Evolutionary conservation across 53 echinoderm and acorn worm genomes (phyloP), one percentile per base, ranked within the genome.

Genomic region (Antedon mediterranea): DNA sequence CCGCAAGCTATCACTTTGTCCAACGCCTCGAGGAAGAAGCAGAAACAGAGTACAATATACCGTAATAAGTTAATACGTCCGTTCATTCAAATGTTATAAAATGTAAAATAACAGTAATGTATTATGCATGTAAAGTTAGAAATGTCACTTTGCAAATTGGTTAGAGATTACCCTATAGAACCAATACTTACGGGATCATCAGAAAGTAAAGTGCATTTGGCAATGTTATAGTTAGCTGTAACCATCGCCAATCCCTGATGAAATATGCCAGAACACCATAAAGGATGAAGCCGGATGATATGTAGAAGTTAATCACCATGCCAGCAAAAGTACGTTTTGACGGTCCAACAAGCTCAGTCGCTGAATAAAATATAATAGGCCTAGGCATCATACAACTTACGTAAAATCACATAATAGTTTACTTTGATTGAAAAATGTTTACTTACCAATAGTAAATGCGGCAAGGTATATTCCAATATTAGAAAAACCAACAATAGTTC

Each of bases 371-470:
- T 8, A 11, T 15, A 13, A 57, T 18, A 57, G 1, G 23, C 3
- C 3, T 18, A 57, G 2, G 23, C 20, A 37, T 37, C 4, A 37
- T 37, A 4, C 37, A 37, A 4, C 37, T 6, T 6, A 6, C 6
- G 11, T 11, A 37, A 37, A 37, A 6, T 37, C 4, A 37, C 11
- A 37, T n/a, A n/a, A n/a, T n/a, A n/a, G n/a, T n/a, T n/a, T n/a
- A 8, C 57, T 57, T 23, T 23, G 57, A 57, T 23, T 57, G 2
- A 18, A 13, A 26, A 11, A 18, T 3, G 3, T 37, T 37, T 11
- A 27, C 88, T 86, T 71, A 93, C 93, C 93, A 11, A 93, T 88
- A 9, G 90, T 77, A 28, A 93, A 93, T 0, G 90, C 88, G 33
- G 88, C 41, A 30, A 90, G 83, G 76, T 81, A 93, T 44, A 88